These are phyloP conservation scores for Drosophila subsilvestris DNA, from an alignment of 2,888 invertebrate species.

Conservation along the genomic window DNA sequence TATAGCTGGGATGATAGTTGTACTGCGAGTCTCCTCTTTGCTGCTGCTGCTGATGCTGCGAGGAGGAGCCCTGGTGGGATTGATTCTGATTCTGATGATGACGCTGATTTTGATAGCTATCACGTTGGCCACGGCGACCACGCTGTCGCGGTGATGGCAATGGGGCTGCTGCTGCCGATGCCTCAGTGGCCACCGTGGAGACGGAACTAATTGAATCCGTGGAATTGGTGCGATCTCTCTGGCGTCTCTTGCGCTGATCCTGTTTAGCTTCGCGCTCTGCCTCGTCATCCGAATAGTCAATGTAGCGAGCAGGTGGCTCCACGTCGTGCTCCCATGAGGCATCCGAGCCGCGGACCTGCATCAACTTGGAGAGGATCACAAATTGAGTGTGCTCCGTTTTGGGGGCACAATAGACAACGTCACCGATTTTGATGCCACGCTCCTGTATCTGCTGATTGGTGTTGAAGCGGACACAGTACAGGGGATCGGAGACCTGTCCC, in stretches of 20 bases:
- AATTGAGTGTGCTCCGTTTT: conserved; percentile 90
- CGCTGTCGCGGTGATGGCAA: conserved; percentile 45
- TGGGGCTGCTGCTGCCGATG: conserved; percentile 27
- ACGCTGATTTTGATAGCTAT: conserved; percentile 33
- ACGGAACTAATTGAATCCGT: conserved; percentile 58
- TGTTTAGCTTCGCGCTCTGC: conserved; percentile 87
- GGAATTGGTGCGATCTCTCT: conserved; percentile 64
- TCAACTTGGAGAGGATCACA: conserved; percentile 90
- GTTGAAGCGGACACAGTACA: conserved; percentile 96
- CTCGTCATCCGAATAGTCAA: conserved; percentile 96
- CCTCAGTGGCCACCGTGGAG: conserved; percentile 33
- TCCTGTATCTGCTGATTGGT: conserved; percentile 89
- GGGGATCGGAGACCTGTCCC: conserved; percentile 93
- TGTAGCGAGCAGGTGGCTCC: conserved; percentile 89
- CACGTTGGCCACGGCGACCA: conserved; percentile 53
- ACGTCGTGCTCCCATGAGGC: conserved; percentile 94
- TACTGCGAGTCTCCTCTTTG: conserved; percentile 48
- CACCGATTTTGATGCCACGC: conserved; percentile 88
- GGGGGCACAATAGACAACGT: conserved; percentile 93
- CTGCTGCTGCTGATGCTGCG: conserved; percentile 4
- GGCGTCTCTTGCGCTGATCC: conserved; percentile 80
- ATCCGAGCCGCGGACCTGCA: conserved; percentile 92
- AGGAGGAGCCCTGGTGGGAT: not conserved
- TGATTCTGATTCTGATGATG: conserved; percentile 23
- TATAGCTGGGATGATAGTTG: conserved; percentile 72